Evolutionary conservation across 2,888 invertebrate genomes (phyloP).

Genomic region (Odontothrips loti): DNA sequence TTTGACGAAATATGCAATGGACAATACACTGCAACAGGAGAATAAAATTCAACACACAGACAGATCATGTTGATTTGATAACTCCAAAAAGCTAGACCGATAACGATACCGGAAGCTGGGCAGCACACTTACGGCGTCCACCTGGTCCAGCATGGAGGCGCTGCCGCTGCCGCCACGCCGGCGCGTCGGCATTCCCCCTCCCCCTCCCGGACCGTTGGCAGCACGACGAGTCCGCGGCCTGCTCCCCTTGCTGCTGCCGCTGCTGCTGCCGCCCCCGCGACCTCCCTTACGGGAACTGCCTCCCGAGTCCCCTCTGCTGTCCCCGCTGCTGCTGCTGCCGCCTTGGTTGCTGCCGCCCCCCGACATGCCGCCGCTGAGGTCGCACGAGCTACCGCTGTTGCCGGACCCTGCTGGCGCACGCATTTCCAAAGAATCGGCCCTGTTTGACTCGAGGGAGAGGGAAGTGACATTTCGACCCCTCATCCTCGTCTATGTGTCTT

Average conservation of each 20-base stretch:
- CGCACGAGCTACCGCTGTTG: conserved; percentile 33
- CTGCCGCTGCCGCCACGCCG: background rate
- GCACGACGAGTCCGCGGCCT: conserved; percentile 6
- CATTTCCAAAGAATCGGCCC: no score
- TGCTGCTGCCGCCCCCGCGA: conserved; percentile 1
- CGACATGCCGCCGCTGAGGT: conserved; percentile 37
- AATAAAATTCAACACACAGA: conserved; percentile 28
- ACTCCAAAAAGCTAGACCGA: background rate
- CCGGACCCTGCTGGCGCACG: background rate
- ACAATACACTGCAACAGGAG: conserved; percentile 41
- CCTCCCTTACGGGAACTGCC: background rate
- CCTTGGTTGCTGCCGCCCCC: conserved; percentile 42
- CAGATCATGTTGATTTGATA: conserved; percentile 55
- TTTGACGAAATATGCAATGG: conserved; percentile 42
- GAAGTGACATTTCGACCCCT: background rate
- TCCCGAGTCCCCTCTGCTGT: conserved; percentile 25
- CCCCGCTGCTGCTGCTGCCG: conserved; percentile 35
- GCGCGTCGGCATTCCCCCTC: background rate
- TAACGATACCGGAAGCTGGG: background rate
- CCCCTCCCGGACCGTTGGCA: background rate
- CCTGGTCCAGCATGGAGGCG: conserved; percentile 11
- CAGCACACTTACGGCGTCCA: background rate
- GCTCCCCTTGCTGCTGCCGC: background rate
- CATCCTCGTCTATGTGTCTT: background rate
- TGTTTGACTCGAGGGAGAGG: no score